Evolutionary conservation across 2,113 vertebrate species (phyloP), one percentile per base, ranked within the genome.

Genomic region (Sorex araneus): DNA sequence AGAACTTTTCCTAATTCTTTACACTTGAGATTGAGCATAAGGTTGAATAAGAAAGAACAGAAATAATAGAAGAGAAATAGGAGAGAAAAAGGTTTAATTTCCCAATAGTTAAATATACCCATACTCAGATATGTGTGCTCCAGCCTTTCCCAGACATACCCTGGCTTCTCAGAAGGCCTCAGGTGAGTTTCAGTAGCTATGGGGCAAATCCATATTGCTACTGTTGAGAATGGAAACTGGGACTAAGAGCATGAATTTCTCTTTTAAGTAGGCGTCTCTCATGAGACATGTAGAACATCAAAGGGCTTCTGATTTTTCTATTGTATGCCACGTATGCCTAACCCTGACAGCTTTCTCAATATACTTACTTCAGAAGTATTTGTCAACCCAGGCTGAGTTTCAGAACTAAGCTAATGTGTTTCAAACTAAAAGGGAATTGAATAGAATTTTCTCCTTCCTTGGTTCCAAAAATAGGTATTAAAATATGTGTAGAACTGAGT

Each of bases 381-480:
- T 69, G 25, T 81, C 34, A 45, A 23, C 40, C 27, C 89, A 63
- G 89, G 21, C 30, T 18, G 45, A 50, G 32, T 32, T 25, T 6
- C 80, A 90, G 1, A 71, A 67, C 32, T 34, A 66, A 73, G 4
- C 16, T n/a, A 75, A 71, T 11, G 9, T 87, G 16, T 95, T 21
- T 87, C 60, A 84, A 90, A 87, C 34, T 40, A 54, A 83, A 87
- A 90, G 82, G 71, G n/a, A 94, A 80, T 64, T 32, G 34, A 92
- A 50, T 40, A 74, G 13, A 67, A 13, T 67, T 60, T 80, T 92
- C 28, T 47, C 13, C 60, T 64, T 28, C 6, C 6, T 64, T 64
- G 30, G 80, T 75, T 77, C 15, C 73, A 70, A 79, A 66, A 84
- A 54, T 54, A 54, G 10, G 54, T 8, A 54, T 19, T 16, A 54